These are phyloP conservation scores for Merops nubicus DNA, from an alignment of 2,113 vertebrate species.

Conservation along the genomic window DNA sequence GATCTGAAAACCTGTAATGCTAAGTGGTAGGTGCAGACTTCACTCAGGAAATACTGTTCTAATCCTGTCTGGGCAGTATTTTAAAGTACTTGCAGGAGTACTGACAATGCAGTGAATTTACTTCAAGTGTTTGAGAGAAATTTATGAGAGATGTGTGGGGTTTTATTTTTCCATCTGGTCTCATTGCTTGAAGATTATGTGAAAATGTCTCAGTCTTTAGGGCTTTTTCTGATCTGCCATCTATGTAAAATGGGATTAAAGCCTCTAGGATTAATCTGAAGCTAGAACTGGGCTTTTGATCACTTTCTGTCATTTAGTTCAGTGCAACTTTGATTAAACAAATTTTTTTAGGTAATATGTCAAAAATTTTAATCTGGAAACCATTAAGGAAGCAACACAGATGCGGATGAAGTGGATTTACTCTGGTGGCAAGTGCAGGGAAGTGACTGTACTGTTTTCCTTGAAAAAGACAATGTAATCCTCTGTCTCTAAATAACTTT, in stretches of 20 bases:
- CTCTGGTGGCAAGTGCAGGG: background rate
- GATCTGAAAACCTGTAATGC: background rate
- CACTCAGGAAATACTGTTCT: background rate
- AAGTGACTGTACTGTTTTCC: background rate
- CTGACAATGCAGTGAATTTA: background rate
- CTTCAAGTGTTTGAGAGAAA: background rate
- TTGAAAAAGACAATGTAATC: background rate
- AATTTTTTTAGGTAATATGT: background rate
- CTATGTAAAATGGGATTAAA: background rate
- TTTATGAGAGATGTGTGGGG: background rate
- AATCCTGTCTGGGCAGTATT: background rate
- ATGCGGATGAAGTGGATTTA: background rate
- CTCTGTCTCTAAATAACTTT: background rate
- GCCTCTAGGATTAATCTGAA: background rate
- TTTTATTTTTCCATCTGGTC: background rate
- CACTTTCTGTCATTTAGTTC: background rate
- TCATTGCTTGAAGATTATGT: background rate
- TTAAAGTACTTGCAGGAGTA: background rate
- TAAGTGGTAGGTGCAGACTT: background rate
- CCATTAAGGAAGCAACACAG: background rate
- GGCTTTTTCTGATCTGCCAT: background rate
- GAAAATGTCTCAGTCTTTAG: background rate
- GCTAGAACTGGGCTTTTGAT: background rate
- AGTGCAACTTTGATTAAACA: background rate
- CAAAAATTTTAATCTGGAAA: background rate